Base-by-base conservation (phyloP, 2,113 vertebrate species). In the Pontoporia blainvillei region DNA sequence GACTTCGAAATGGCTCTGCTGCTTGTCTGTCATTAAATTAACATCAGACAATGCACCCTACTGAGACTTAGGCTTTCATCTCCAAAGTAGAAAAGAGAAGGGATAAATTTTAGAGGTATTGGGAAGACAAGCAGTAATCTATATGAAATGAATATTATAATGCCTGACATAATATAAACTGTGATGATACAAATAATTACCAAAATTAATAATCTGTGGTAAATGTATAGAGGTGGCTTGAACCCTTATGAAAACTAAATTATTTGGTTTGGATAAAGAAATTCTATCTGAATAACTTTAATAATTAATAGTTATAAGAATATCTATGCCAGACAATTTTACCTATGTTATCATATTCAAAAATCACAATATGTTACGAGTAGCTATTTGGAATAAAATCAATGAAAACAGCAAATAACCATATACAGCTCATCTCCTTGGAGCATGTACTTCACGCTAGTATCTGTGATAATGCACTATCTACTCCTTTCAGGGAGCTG, bases 301-400 rank as follows among this genome's bases (percentile, higher is more conserved):
- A 44, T 36, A 86, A 75, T 5, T 36, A 82, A 34, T 18, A 57
- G 0, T 49, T 46, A 31, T n/a, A 62, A 62, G 49, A 79, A 8
- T 44, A 27, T 67, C 7, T 25, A 52, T 1, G 1, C 4, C 2
- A 31, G 15, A 57, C 0, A 49, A 25, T 36, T 91, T 84, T 78
- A 75, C 3, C 20, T 72, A 8, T 54, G 20, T 20, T 79, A 41
- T 31, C 9, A 27, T 83, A 76, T 27, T 61, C 9, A 59, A 34
- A 39, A 91, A 75, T 59, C 2, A 71, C 3, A 41, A 62, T 73
- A 79, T 36, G 11, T 46, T 79, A 46, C 66, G 20, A 39, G n/a
- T 41, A 93, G 18, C 31, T 73, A 54, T 76, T 59, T 81, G 49
- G 39, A 13, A 44, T 59, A 79, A 91, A 94, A 87, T 54, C 17